These are phyloP conservation scores for Lampris megalopsis DNA, from an alignment of 2,113 vertebrate species.

Conservation along the genomic window DNA sequence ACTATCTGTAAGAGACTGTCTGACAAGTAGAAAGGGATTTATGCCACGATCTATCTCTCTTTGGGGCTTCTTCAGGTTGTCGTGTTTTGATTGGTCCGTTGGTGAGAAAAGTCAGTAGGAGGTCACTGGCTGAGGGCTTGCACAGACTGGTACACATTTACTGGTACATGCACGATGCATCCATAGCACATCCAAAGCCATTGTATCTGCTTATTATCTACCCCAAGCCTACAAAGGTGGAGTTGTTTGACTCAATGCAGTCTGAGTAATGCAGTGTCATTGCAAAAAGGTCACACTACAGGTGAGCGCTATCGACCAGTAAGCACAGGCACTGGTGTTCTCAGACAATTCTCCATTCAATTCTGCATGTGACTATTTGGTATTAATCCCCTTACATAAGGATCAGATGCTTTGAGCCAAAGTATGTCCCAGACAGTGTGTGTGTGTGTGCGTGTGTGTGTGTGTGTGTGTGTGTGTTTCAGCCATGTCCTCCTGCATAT, in stretches of 20 bases:
- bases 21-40: neutral
- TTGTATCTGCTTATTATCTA: constrained; percentile 82
- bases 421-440: constrained; percentile 5
- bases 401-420: neutral
- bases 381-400: constrained; percentile 22
- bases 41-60: neutral
- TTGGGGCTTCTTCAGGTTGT: constrained; percentile 3
- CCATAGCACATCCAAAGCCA: constrained; percentile 53
- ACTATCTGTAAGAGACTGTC: neutral
- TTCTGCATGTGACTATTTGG: neutral
- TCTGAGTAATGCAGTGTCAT: constrained; percentile 35
- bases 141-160: constrained; percentile 76
- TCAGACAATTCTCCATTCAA: neutral
- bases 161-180: constrained; percentile 32
- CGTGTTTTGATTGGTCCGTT: constrained; percentile 28
- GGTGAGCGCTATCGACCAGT: neutral
- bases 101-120: constrained; percentile 36
- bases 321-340: neutral
- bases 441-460: neutral
- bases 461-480: neutral
- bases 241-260: constrained; percentile 13
- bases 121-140: constrained; percentile 57
- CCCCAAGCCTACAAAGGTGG: constrained; percentile 74
- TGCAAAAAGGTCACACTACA: constrained; percentile 15
- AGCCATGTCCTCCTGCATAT: too few species aligned